These are phyloP conservation scores for Neocloeon triangulifer DNA, from an alignment of 1,140 invertebrate species.

Conservation along the genomic window DNA sequence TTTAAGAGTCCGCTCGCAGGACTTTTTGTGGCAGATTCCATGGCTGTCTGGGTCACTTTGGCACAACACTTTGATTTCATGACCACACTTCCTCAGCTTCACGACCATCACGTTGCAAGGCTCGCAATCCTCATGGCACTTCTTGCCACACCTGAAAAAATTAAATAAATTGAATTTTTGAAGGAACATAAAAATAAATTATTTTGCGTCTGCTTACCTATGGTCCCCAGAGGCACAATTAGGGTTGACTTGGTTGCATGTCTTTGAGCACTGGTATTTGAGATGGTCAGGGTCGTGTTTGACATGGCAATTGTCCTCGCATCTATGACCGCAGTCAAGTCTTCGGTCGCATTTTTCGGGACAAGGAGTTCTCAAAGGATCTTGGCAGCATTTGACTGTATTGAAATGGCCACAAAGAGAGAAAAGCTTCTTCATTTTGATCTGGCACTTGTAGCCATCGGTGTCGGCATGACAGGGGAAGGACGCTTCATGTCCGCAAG, in stretches of 20 bases:
- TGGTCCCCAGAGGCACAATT: not conserved
- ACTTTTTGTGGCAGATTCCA: constrained; percentile 15
- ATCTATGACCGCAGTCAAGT: constrained; percentile 5
- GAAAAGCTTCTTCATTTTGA: constrained; percentile 14
- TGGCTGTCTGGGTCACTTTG: constrained; percentile 15
- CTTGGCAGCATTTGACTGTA: no score
- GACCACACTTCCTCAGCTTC: constrained; percentile 20
- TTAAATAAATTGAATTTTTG: constrained; percentile 3
- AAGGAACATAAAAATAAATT: no score
- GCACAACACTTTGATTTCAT: constrained; percentile 18
- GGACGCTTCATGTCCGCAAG: constrained; percentile 20
- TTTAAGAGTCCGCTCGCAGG: constrained; percentile 18
- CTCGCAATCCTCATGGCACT: constrained; percentile 25
- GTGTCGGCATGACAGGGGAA: constrained; percentile 18
- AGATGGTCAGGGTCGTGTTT: constrained; percentile 9
- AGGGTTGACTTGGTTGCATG: constrained; percentile 1
- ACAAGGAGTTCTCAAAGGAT: not conserved
- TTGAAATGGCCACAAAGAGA: constrained; percentile 22
- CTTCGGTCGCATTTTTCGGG: not conserved
- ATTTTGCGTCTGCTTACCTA: not conserved
- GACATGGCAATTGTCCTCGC: constrained; percentile 9
- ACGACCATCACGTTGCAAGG: constrained; percentile 14
- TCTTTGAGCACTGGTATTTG: constrained; percentile 3
- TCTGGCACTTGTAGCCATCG: constrained; percentile 14
- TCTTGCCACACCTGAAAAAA: constrained; percentile 22